Percentiles rank a stretch among this genome's conserved stretches.
These are phyloP conservation scores for Aythya baeri DNA, from an alignment of 2,113 vertebrate species.

Conservation along the genomic window DNA sequence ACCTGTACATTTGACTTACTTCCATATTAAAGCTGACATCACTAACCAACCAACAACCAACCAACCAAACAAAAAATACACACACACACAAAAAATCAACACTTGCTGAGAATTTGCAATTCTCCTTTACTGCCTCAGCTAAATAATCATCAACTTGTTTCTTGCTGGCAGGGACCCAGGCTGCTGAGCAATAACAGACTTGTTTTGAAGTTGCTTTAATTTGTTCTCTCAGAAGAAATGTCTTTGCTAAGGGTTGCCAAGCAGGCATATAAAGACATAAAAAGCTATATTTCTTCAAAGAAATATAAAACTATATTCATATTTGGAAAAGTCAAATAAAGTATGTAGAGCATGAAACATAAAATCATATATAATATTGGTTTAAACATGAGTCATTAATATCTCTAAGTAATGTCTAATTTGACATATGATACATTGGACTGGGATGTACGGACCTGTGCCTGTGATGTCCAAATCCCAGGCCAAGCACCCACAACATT, in stretches of 20 bases:
- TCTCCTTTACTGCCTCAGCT: neutral
- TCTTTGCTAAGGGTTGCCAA: constrained; percentile 27
- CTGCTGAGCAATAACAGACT: constrained; percentile 19
- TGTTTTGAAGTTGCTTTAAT: constrained; percentile 49
- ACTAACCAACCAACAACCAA: neutral
- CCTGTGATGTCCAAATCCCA: neutral
- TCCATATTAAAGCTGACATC: neutral
- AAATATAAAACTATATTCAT: neutral
- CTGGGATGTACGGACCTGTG: neutral
- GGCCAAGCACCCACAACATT: neutral
- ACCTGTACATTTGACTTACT: neutral
- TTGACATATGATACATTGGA: neutral
- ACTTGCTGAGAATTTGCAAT: neutral
- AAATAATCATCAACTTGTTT: neutral
- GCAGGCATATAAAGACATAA: neutral
- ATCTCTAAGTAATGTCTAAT: neutral
- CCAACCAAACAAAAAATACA: too few species aligned
- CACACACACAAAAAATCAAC: neutral
- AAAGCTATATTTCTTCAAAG: neutral
- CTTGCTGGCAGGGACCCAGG: constrained; percentile 24
- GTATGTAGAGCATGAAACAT: neutral
- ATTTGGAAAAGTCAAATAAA: neutral
- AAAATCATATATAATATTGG: neutral
- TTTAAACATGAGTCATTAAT: neutral
- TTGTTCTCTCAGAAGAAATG: constrained; percentile 13